These are phyloP conservation scores for Sphyrna mokarran DNA, from an alignment of 2,113 vertebrate species.

Conservation along the genomic window DNA sequence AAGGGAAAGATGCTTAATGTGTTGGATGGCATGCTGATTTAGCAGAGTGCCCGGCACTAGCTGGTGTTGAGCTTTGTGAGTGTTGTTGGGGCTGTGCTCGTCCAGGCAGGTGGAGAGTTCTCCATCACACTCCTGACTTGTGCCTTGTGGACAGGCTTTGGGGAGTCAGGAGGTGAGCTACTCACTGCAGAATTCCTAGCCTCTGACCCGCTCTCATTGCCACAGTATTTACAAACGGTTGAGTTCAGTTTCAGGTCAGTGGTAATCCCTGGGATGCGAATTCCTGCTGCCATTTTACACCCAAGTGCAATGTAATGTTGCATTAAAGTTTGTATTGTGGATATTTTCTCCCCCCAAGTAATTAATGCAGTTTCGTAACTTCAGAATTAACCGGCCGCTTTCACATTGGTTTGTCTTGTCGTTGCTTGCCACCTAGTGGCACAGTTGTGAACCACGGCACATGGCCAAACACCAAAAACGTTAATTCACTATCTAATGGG, in stretches of 20 bases:
- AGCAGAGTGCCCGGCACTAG: neutral
- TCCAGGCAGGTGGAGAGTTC: neutral
- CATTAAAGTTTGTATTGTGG: neutral
- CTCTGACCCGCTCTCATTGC: no score
- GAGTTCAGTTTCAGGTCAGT: neutral
- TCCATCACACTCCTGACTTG: neutral
- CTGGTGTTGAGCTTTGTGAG: neutral
- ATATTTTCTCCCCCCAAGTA: neutral
- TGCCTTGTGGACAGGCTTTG: neutral
- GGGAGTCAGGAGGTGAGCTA: no score
- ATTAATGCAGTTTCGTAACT: neutral
- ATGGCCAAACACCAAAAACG: neutral
- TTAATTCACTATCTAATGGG: neutral
- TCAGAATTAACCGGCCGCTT: neutral
- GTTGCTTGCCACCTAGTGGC: constrained; percentile 10
- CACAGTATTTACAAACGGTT: neutral
- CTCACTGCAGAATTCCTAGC: no score
- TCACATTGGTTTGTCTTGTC: neutral
- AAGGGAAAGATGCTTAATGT: neutral
- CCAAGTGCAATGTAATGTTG: neutral
- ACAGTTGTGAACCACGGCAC: neutral
- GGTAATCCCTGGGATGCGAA: neutral
- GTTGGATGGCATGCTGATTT: neutral
- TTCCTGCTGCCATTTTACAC: neutral
- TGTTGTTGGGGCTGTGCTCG: neutral